Evolutionary conservation across 2,797 vertebrate species (phyloP).

Genomic region (Oryzias sinensis): DNA sequence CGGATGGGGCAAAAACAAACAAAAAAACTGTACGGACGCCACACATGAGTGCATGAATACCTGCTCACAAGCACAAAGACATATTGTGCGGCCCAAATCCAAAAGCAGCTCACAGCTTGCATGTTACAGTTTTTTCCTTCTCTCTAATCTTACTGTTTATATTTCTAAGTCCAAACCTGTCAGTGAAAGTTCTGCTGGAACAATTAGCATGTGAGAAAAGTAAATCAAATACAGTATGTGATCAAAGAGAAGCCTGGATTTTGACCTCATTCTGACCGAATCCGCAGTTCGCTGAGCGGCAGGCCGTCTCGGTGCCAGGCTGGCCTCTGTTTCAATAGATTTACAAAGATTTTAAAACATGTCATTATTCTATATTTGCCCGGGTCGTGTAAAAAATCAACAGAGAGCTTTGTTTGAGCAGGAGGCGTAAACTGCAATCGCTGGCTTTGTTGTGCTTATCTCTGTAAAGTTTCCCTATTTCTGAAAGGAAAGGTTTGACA

Average conservation of each 20-base stretch:
- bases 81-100: conserved; percentile 9
- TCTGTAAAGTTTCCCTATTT: conserved; percentile 11
- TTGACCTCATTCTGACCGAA: conserved; percentile 55
- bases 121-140: conserved; percentile 49
- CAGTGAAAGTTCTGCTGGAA: conserved; percentile 45
- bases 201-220: conserved; percentile 58
- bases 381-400: conserved; percentile 41
- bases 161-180: conserved; percentile 58
- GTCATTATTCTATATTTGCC: conserved; percentile 72
- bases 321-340: conserved; percentile 48
- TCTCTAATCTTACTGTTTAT: conserved; percentile 66
- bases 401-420: conserved; percentile 47
- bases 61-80: conserved; percentile 8
- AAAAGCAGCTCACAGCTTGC: conserved; percentile 34
- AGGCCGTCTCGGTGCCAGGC: conserved; percentile 43
- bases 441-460: conserved; percentile 21
- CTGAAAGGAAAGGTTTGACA: neutral
- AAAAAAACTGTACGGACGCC: conserved; percentile 20
- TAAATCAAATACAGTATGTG: conserved; percentile 61
- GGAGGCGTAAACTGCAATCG: conserved; percentile 37
- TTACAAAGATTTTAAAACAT: conserved; percentile 65
- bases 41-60: conserved; percentile 17
- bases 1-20: neutral
- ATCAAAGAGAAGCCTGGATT: conserved; percentile 55
- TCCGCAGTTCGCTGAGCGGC: conserved; percentile 23